Evolutionary conservation across 2,113 vertebrate genomes (phyloP), one percentile per base, ranked within the genome.

Genomic region (Passer montanus): DNA sequence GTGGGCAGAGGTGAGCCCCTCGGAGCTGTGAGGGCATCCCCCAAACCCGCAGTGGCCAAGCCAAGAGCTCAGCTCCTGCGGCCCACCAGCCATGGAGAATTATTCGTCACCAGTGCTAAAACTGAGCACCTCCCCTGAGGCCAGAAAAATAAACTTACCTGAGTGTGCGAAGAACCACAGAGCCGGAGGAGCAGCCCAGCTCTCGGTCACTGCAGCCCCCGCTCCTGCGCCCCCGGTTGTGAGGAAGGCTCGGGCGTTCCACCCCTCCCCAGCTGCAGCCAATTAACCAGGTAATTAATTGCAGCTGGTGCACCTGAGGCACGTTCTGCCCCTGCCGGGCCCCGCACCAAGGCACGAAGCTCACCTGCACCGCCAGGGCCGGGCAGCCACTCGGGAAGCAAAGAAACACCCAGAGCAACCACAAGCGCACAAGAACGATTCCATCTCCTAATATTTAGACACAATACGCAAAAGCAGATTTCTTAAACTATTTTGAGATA

Each of bases 191-290:
- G 1, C 18, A 39, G 1, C 37, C 9, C 2, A 8, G 3, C 9
- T 1, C 24, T 0, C 0, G 0, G 2, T 3, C 41, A 15, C 2
- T 2, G 5, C 10, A 44, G 12, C 12, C 8, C 2, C 15, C 3
- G 0, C 3, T 6, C 9, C 0, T 2, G 17, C 0, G 0, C 8
- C 5, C 23, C 9, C 6, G 5, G 5, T 2, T 47, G 1, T 19
- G 6, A 35, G 9, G 16, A 22, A 7, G 4, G 16, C 12, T 1
- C 10, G 2, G 13, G 35, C 1, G 0, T 0, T 13, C 2, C 4
- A 1, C 35, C 2, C 6, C 9, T 12, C 13, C 3, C 13, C 70
- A 62, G 46, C 31, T 62, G 39, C 66, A 26, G 39, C 13, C 13
- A 72, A 77, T 77, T 70, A 88, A 52, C 11, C 11, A 1, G 41